These are phyloP conservation scores for Cetonia aurata DNA, from an alignment of 2,888 invertebrate species.

Conservation along the genomic window DNA sequence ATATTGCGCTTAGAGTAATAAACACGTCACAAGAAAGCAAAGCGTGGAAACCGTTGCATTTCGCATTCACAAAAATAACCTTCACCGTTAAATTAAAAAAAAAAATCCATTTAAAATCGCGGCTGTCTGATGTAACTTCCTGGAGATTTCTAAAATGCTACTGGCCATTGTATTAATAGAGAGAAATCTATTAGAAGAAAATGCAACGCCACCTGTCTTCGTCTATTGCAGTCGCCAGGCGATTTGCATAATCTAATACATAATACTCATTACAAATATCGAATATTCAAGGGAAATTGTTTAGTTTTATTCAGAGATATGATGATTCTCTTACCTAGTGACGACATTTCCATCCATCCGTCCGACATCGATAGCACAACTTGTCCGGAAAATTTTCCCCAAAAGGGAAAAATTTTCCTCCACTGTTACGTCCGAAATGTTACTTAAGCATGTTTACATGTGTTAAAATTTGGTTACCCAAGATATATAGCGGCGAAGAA, in stretches of 20 bases:
- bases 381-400: conserved; percentile 38
- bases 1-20: too few species aligned
- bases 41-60: conserved; percentile 2
- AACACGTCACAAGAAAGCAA: not conserved
- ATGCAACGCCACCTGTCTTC: conserved; percentile 40
- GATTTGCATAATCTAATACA: conserved; percentile 36
- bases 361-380: conserved; percentile 43
- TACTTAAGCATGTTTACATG: conserved; percentile 27
- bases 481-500: not conserved
- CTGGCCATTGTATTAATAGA: conserved; percentile 10
- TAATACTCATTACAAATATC: not conserved
- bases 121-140: conserved; percentile 37
- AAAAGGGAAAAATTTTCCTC: conserved; percentile 41
- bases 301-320: conserved; percentile 7
- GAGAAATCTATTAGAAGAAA: conserved; percentile 21
- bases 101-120: conserved; percentile 24
- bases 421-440: conserved; percentile 27
- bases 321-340: conserved; percentile 61
- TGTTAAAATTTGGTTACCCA: conserved; percentile 17
- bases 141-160: conserved; percentile 29
- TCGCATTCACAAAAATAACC: conserved; percentile 29
- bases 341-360: conserved; percentile 65
- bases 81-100: conserved; percentile 33
- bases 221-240: conserved; percentile 6
- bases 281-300: not conserved